Evolutionary conservation across 1,140 invertebrate species (phyloP).

Genomic region (Bombus balteatus): DNA sequence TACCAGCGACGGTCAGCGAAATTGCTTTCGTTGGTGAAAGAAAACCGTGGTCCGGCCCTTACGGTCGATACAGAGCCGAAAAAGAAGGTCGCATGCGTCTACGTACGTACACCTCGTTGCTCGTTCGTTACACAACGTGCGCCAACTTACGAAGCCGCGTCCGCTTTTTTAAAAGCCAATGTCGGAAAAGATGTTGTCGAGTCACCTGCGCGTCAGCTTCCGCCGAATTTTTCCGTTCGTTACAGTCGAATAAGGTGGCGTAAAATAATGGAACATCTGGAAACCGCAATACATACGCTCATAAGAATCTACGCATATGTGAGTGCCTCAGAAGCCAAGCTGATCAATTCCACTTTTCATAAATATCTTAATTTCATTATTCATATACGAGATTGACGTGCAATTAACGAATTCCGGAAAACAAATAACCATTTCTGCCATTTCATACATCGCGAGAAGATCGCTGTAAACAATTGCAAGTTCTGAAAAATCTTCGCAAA

Average conservation of each 20-base stretch:
- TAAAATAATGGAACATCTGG: no score
- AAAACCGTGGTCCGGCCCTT: constrained; percentile 64
- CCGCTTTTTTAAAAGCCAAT: constrained; percentile 2
- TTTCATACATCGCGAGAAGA: no score
- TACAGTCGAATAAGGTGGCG: background rate
- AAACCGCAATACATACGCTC: no score
- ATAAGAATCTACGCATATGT: no score
- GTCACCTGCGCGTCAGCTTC: background rate
- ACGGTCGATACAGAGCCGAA: constrained; percentile 58
- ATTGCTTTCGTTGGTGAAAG: constrained; percentile 73
- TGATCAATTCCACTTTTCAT: no score
- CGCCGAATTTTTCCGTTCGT: background rate
- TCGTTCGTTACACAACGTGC: background rate
- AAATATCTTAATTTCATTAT: no score
- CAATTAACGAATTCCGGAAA: no score
- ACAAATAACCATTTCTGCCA: no score
- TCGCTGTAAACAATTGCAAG: no score
- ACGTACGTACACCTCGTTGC: constrained; percentile 8
- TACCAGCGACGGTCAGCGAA: constrained; percentile 67
- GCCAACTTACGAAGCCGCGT: background rate
- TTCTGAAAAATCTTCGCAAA: no score
- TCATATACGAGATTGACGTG: no score
- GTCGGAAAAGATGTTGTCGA: background rate
- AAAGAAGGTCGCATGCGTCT: constrained; percentile 53
- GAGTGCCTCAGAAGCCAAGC: no score